Conservation (phyloP, 1,140 invertebrate genomes). For the Tigriopus japonicus region DNA sequence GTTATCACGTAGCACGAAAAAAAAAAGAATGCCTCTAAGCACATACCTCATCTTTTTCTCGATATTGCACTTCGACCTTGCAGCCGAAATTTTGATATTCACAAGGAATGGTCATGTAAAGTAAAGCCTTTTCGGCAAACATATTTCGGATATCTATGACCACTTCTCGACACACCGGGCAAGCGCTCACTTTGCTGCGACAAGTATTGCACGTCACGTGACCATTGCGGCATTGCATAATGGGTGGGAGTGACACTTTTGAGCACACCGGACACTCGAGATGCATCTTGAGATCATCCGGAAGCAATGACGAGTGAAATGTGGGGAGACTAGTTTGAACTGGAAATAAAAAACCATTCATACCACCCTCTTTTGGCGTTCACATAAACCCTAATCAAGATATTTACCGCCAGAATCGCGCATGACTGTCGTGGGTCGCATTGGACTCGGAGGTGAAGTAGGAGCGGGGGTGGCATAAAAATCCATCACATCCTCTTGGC, state of each 20-base stretch:
- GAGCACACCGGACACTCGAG: background rate
- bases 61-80: background rate
- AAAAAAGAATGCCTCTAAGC: no score
- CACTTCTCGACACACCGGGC: background rate
- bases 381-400: no score
- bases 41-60: conserved; percentile 1
- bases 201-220: conserved; percentile 1
- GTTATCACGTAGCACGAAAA: no score
- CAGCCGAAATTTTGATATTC: conserved; percentile 3
- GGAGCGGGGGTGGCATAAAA: no score
- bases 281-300: background rate
- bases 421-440: no score
- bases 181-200: background rate
- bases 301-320: no score
- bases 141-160: conserved; percentile 1
- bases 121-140: conserved; percentile 3
- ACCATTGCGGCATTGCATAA: conserved; percentile 3
- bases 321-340: no score
- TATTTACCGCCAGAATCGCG: no score
- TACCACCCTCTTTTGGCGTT: no score
- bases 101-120: background rate
- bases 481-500: no score
- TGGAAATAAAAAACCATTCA: no score
- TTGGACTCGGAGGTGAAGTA: no score
- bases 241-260: conserved; percentile 1